phyloP scores from a whole-genome alignment of 2,113 vertebrate genomes.

The Poeciliopsis retropinna region DNA sequence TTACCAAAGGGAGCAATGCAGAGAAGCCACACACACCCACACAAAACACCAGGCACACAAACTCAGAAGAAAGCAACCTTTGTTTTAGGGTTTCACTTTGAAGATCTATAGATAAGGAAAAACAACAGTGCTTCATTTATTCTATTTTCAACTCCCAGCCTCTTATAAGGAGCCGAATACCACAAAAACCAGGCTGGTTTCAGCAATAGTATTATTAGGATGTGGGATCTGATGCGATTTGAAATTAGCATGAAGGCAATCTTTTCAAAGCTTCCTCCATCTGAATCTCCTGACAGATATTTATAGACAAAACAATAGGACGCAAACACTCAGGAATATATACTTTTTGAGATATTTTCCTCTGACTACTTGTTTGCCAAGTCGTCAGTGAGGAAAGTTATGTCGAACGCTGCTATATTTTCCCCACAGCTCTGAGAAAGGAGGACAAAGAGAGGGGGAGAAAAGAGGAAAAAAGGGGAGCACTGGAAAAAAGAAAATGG shows the following conservation, averaged over 20 bases:
- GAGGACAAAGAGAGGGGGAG: slow-evolving; percentile 15
- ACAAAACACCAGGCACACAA: slow-evolving; percentile 68
- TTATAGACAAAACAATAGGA: slow-evolving; percentile 78
- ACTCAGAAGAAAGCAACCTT: slow-evolving; percentile 82
- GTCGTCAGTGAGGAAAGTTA: slow-evolving; percentile 76
- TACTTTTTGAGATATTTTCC: slow-evolving; percentile 66
- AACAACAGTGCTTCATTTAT: slow-evolving; percentile 84
- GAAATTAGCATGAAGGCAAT: slow-evolving; percentile 77
- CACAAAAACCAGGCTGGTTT: slow-evolving; percentile 63
- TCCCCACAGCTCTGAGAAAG: slow-evolving; percentile 61
- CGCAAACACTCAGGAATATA: slow-evolving; percentile 72
- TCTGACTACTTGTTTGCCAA: slow-evolving; percentile 73
- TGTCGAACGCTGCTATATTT: slow-evolving; percentile 74
- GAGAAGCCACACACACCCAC: slow-evolving; percentile 42
- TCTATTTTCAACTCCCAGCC: slow-evolving; percentile 78
- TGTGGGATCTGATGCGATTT: slow-evolving; percentile 70
- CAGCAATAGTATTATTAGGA: slow-evolving; percentile 78
- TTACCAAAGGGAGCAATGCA: slow-evolving; percentile 71
- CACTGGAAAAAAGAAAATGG: slow-evolving; percentile 69
- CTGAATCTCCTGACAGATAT: slow-evolving; percentile 75
- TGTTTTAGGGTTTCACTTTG: slow-evolving; percentile 83
- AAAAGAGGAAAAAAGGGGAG: slow-evolving; percentile 37
- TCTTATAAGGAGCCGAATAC: slow-evolving; percentile 67
- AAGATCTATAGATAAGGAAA: slow-evolving; percentile 79
- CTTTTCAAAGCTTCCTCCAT: slow-evolving; percentile 73